Conservation (phyloP, 2,797 vertebrate species). For the Acipenser oxyrinchus region DNA sequence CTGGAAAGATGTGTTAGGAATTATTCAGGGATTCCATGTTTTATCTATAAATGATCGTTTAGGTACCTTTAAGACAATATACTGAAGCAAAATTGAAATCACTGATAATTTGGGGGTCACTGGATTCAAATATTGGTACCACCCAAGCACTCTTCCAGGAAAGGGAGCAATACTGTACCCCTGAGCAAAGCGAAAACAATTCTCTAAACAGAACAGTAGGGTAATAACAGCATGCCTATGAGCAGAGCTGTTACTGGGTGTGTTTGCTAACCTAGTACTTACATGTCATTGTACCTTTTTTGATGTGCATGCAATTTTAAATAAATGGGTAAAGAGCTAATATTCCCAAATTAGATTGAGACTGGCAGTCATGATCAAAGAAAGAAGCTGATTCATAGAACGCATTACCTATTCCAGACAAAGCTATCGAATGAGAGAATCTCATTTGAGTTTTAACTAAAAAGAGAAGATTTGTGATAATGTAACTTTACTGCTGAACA, state of each 20-base stretch:
- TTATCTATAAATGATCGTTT: too few relatives aligned
- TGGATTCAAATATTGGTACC: background rate
- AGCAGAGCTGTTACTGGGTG: background rate
- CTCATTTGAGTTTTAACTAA: too few relatives aligned
- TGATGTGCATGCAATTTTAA: background rate
- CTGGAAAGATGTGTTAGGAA: too few relatives aligned
- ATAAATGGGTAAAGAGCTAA: background rate
- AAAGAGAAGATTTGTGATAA: too few relatives aligned
- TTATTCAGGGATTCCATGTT: too few relatives aligned
- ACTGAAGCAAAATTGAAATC: background rate
- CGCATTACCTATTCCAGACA: too few relatives aligned
- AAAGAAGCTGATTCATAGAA: too few relatives aligned
- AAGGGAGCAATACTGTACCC: background rate
- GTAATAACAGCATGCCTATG: background rate
- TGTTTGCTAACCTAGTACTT: background rate
- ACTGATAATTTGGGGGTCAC: background rate
- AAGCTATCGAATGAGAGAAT: too few relatives aligned
- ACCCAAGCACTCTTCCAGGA: background rate
- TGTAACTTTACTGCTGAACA: too few relatives aligned
- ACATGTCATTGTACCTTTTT: background rate
- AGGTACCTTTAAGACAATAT: background rate
- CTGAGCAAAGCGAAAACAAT: background rate
- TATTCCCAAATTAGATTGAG: background rate
- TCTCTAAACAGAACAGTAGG: background rate
- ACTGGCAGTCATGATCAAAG: background rate